Evolutionary conservation across 2,113 vertebrate genomes (phyloP).

Genomic region (Ranitomeya variabilis): DNA sequence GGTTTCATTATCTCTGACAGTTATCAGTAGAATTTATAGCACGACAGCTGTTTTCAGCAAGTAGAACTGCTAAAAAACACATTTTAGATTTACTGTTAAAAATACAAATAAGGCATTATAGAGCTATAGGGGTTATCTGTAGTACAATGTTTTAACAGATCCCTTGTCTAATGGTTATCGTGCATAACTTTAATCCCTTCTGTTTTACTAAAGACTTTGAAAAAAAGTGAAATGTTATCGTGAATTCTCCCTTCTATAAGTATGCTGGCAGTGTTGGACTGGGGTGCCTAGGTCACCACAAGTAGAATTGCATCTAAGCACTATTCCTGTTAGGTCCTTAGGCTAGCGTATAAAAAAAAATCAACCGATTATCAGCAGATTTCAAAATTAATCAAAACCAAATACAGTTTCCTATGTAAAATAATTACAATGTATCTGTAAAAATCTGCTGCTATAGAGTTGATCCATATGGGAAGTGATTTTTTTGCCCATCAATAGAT

Average conservation of each 20-base stretch:
- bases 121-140: constrained; percentile 56
- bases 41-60: constrained; percentile 58
- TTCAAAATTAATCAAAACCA: too few species aligned
- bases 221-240: constrained; percentile 8
- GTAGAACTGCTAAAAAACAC: constrained; percentile 57
- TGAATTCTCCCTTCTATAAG: not conserved
- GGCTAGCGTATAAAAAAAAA: too few species aligned
- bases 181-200: constrained; percentile 41
- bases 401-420: too few species aligned
- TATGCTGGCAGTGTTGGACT: not conserved
- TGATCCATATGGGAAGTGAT: too few species aligned
- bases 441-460: too few species aligned
- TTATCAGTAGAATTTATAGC: constrained; percentile 59
- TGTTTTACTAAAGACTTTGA: constrained; percentile 1
- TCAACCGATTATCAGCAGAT: too few species aligned
- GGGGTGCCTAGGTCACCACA: too few species aligned
- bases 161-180: constrained; percentile 48
- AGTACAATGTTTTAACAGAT: constrained; percentile 56
- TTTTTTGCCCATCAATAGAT: too few species aligned
- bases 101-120: constrained; percentile 57
- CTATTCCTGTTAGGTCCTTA: too few species aligned
- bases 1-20: constrained; percentile 58
- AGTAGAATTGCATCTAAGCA: too few species aligned
- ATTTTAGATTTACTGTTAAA: constrained; percentile 58
- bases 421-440: too few species aligned